Base-by-base conservation (phyloP, 2,888 invertebrate genomes). In the Drosophila pullipes region DNA sequence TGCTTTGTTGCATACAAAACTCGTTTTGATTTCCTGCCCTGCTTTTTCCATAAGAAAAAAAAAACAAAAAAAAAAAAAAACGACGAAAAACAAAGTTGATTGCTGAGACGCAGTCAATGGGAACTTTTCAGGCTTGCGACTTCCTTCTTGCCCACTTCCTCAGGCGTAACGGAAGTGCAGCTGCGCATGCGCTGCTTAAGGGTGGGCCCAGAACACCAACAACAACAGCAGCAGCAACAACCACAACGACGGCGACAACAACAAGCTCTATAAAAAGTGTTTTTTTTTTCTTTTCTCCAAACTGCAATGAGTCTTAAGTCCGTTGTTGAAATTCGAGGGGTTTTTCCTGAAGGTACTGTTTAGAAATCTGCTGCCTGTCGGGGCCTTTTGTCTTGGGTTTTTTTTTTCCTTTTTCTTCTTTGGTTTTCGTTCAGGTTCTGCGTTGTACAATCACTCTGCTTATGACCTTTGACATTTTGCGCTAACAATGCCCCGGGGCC, bases 401-500 rank as follows among this genome's bases (percentile, higher is more conserved):
- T 54, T 53, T 54, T 2, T 68, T 41, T 31, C 31, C 31, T 49
- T 58, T 30, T 41, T 58, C 41, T 33, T 52, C 54, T 62, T 61
- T 37, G 25, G 35, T 18, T 64, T 79, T 53, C 41, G 69, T 74
- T 77, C 67, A 72, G 76, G 72, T 76, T 78, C 62, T 69, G 55
- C 37, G n/a, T 81, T 65, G 76, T 69, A 89, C 86, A 85, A 81
- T 77, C 64, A 74, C 70, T 70, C 70, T 73, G 85, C 80, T 78
- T 84, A 85, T 81, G 85, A 90, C 85, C 90, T 85, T 81, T 85
- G 85, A 85, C 85, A 85, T 85, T 76, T 74, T 84, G 69, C 68
- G 81, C 77, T 72, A 72, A 83, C 86, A 89, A 76, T 81, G 81
- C 63, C 75, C 49, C 65, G 39, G 55, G 47, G 25, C 30, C 50